Percentiles rank a stretch among this genome's conserved stretches.
These are phyloP conservation scores for Pardalotus punctatus DNA, from an alignment of 2,113 vertebrate species.

Conservation along the genomic window DNA sequence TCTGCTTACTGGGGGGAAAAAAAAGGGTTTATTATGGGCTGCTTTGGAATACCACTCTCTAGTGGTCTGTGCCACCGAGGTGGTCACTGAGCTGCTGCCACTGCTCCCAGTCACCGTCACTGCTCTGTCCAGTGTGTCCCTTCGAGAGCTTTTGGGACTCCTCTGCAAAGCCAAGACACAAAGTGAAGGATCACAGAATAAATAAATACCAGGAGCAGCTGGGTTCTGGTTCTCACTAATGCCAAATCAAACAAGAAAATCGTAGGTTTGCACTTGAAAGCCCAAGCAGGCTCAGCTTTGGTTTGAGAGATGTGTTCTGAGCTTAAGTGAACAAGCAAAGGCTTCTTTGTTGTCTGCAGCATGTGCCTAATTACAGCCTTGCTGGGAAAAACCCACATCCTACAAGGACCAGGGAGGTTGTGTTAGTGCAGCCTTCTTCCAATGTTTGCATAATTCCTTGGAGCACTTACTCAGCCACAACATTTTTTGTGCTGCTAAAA, in stretches of 20 bases:
- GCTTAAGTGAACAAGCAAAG: constrained; percentile 33
- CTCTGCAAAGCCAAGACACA: not conserved
- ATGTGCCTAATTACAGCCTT: constrained; percentile 8
- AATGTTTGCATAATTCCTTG: not conserved
- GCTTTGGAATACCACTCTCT: not conserved
- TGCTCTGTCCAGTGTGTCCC: not conserved
- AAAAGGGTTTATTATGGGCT: not conserved
- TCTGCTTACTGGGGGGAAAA: not conserved
- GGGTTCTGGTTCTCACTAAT: not conserved
- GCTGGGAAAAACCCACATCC: constrained; percentile 43
- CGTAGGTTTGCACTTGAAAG: constrained; percentile 12
- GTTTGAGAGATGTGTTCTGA: constrained; percentile 27
- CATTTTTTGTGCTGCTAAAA: not conserved
- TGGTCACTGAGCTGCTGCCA: not conserved
- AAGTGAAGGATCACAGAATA: not conserved
- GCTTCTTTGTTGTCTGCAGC: constrained; percentile 42
- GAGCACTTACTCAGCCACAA: not conserved
- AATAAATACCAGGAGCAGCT: constrained; percentile 18
- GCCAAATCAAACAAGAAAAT: constrained; percentile 54
- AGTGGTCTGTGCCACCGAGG: not conserved
- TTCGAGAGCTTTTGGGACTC: not conserved
- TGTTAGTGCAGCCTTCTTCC: not conserved
- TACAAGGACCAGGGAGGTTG: not conserved
- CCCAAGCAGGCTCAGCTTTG: not conserved
- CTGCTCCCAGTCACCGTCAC: not conserved